Evolutionary conservation across 2,888 invertebrate genomes (phyloP), one percentile per base, ranked within the genome.

Genomic region (Morinoia aosen): DNA sequence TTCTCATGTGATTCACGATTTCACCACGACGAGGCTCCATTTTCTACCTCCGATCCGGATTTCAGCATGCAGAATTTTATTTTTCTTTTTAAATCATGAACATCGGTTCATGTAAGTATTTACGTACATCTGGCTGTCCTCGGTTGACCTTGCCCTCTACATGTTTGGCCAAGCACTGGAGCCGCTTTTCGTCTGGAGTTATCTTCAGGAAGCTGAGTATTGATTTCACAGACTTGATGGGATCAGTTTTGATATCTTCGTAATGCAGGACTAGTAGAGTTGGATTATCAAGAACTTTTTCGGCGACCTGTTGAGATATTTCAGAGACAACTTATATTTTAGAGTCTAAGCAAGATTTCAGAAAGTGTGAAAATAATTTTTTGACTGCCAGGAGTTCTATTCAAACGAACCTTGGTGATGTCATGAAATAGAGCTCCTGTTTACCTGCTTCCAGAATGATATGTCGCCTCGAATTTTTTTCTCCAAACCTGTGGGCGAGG

Each of bases 221-320:
- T 12, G 58, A 76, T 19, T 25, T 61, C 0, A 95, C n/a, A 48
- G 61, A 56, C 64, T 5, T 91, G 39, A 95, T 58, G n/a, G 95
- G 95, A n/a, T 61, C 95, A 64, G 64, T 93, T 95, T 97, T 96
- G 48, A 97, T 96, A 56, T 97, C 96, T 96, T 97, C 97, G 96
- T 97, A 97, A 95, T 97, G 97, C 5, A 97, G 96, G 25, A 97
- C 97, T 95, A 97, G 96, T 40, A 97, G 97, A 16, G 90, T 90
- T 3, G 40, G 40, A 1, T 40, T 40, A 16, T 39, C 19, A 4
- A 90, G 39, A 48, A 40, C 90, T 48, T 40, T 90, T 39, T 11
- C 39, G 40, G 90, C 90, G 33, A 64, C 7, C 64, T 64, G 64
- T 64, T 64, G 16, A 16, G 33, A 64, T 48, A n/a, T n/a, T n/a